phyloP scores from a whole-genome alignment of 2,113 vertebrate species.

The Mustelus asterias region DNA sequence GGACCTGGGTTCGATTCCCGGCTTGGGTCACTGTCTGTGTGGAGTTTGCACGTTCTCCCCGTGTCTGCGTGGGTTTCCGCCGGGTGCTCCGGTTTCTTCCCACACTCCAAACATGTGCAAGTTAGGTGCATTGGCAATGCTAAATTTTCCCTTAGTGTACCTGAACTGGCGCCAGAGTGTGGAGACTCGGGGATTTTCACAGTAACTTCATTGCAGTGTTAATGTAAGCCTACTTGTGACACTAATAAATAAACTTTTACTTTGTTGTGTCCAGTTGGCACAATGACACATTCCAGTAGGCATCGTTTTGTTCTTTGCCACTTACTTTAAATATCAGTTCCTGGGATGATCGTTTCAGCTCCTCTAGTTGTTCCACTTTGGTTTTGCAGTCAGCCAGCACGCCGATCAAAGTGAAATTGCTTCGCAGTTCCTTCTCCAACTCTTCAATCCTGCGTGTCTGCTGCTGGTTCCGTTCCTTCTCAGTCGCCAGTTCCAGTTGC shows the following conservation, averaged over 20 bases:
- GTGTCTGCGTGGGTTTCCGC: too few relatives aligned
- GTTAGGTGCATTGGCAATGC: too few relatives aligned
- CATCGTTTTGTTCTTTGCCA: not conserved
- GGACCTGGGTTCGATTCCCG: too few relatives aligned
- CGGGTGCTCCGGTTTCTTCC: too few relatives aligned
- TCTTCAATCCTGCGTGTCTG: constrained; percentile 30
- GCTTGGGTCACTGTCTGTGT: too few relatives aligned
- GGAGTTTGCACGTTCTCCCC: too few relatives aligned
- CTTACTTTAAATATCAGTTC: constrained; percentile 45
- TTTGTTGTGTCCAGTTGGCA: not conserved
- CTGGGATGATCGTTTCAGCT: constrained; percentile 43
- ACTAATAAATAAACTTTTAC: not conserved
- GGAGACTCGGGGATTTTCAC: too few relatives aligned
- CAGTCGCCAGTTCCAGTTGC: not conserved
- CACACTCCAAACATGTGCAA: too few relatives aligned
- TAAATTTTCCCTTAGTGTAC: too few relatives aligned
- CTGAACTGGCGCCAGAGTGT: too few relatives aligned
- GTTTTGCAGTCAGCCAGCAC: constrained; percentile 46
- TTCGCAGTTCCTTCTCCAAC: not conserved
- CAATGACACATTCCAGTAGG: not conserved
- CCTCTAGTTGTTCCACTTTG: constrained; percentile 49
- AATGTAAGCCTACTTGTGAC: too few relatives aligned
- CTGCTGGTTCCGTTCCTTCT: not conserved
- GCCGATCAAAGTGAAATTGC: constrained; percentile 41
- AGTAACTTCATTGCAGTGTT: too few relatives aligned